A percentile compares a stretch with the other conserved stretches of the same genome.
Evolutionary conservation across 2,797 vertebrate species (phyloP).

Genomic region (Sebastes baramenuke): DNA sequence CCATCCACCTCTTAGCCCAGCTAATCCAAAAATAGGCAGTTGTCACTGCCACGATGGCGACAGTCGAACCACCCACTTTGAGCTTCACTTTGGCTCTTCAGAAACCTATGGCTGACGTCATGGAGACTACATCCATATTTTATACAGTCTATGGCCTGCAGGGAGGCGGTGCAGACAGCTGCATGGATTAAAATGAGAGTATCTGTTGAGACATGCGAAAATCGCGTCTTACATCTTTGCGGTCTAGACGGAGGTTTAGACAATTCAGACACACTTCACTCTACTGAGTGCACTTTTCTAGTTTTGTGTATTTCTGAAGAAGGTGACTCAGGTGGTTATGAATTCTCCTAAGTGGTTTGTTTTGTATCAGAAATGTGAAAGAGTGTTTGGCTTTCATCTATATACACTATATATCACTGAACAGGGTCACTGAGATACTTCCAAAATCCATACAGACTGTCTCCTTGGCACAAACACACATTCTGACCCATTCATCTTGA

Average conservation of each 20-base stretch:
- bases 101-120: too few species aligned
- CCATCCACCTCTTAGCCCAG: too few species aligned
- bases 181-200: neutral
- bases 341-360: conserved; percentile 39
- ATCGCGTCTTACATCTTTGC: too few species aligned
- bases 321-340: conserved; percentile 4
- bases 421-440: conserved; percentile 13
- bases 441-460: conserved; percentile 18
- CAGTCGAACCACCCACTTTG: too few species aligned
- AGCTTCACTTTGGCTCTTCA: too few species aligned
- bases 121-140: fast-evolving
- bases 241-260: neutral
- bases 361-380: conserved; percentile 51
- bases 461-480: conserved; percentile 14
- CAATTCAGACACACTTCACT: neutral
- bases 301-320: neutral
- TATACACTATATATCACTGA: neutral
- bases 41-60: too few species aligned
- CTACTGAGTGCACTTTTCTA: neutral
- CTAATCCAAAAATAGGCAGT: too few species aligned
- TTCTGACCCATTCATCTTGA: conserved; percentile 5
- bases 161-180: too few species aligned
- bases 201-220: neutral
- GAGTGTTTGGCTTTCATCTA: conserved; percentile 33
- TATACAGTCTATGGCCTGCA: too few species aligned